Base-by-base conservation (phyloP, 1,140 invertebrate genomes). In the Neodiprion pinetum region DNA sequence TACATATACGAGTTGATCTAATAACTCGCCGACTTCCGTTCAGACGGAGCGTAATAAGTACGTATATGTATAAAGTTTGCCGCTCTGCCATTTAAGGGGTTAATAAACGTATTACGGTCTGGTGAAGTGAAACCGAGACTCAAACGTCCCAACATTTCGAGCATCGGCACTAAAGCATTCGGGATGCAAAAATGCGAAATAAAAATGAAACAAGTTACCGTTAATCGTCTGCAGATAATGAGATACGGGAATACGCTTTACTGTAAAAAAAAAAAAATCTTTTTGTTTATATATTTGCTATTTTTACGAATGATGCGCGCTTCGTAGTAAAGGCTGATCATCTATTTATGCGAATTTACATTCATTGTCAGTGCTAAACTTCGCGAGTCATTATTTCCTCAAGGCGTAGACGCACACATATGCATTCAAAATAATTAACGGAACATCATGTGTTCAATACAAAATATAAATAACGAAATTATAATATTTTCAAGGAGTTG, bases 161-260 rank as follows among this genome's bases (percentile, higher is more conserved):
- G 71, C 40, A 28, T 28, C 28, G 66, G 61, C 17, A 50, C 66
- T n/a, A 5, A 50, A 11, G n/a, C 47, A n/a, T n/a, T 17, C 50
- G 17, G 49, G 14, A 12, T 53, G 14, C 49, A 71, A n/a, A 67
- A 48, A 23, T 72, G 28, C 28, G 28, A 5, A 40, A 40, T 49
- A 72, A 53, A 71, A 40, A 47, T 50, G n/a, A 67, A 67, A 67
- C 72, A 67, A 67, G 67, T 73, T 73, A 17, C 49, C 66, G 67
- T 73, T 11, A 50, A 53, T 72, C 28, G 23, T 17, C 47, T 48
- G 48, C 40, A 65, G 10, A 50, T 14, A 23, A 17, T n/a, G 23
- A 23, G 50, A 61, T 17, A 50, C 40, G 49, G 48, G 70, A 73
- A 50, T 50, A 14, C 68, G 70, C 68, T 69, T 66, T 66, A 53